Evolutionary conservation across 2,797 vertebrate genomes (phyloP).

Genomic region (Sebastes hubbsi): DNA sequence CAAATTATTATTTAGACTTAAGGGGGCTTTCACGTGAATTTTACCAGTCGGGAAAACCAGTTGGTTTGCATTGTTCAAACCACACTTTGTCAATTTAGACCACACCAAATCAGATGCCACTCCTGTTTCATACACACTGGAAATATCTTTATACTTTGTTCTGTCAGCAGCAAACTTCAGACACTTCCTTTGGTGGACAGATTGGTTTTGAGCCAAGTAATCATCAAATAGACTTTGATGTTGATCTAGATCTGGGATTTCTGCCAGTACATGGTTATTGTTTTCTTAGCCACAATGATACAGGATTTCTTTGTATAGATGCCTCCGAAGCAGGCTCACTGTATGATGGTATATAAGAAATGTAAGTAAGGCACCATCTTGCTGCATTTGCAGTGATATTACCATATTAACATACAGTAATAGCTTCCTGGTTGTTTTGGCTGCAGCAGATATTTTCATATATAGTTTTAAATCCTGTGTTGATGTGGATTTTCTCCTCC

Average conservation of each 20-base stretch:
- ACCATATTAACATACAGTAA: not conserved
- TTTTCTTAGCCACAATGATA: not conserved
- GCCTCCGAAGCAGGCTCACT: not conserved
- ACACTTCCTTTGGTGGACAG: not conserved
- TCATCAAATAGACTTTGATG: not conserved
- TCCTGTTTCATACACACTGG: not conserved
- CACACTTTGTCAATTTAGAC: not conserved
- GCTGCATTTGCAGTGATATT: not conserved
- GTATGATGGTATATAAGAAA: not conserved
- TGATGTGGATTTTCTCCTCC: constrained; percentile 20
- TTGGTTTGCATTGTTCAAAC: not conserved
- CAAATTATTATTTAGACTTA: too few relatives aligned
- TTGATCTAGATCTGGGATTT: constrained; percentile 8
- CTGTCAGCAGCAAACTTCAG: not conserved
- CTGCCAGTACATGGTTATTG: constrained; percentile 7
- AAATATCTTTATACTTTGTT: not conserved
- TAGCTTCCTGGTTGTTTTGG: not conserved
- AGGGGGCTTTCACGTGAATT: too few relatives aligned
- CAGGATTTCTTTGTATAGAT: not conserved
- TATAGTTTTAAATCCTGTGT: constrained; percentile 21
- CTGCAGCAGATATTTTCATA: constrained; percentile 4
- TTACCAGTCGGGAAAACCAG: too few relatives aligned
- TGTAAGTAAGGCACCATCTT: not conserved
- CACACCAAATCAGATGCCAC: not conserved
- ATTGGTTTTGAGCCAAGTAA: constrained; percentile 11